Evolutionary conservation across 1,140 invertebrate species (phyloP), one percentile per base, ranked within the genome.

Genomic region (Halictus rubicundus): DNA sequence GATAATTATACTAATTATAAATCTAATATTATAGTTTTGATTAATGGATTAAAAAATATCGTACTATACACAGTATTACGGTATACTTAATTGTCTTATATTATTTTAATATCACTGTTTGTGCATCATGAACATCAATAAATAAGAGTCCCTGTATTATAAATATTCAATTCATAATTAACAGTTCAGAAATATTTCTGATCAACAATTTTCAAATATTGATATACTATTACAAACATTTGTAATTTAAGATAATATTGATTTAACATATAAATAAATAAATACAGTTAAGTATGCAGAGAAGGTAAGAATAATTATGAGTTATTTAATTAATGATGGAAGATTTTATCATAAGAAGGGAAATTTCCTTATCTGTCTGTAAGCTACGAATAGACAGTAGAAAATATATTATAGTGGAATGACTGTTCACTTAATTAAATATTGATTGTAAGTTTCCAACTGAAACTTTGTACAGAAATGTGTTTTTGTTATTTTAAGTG

Each of bases 391-490:
- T 61, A 70, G 49, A 77, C 59, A 59, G 2, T 57, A 32, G 21
- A 14, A 37, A 77, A 70, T 63, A 32, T 37, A 27, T 19, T 19
- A 77, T n/a, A 16, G 27, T 61, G 27, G 10, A 14, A n/a, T 46
- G 25, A 60, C 21, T 46, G 42, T 6, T 37, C 27, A 6, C 2
- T 60, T 32, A 49, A 25, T 9, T 68, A 69, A 61, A 57, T 72
- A 46, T 12, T 68, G 61, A 52, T 93, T 94, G 87, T 92, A 95
- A 91, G 95, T 92, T 94, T 63, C 95, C 94, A 82, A 83, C 92
- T 84, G 91, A 94, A 90, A 91, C 94, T 89, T 94, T 91, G 86
- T 93, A 93, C 93, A 90, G 79, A 87, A 88, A 78, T 91, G 92
- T 54, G 92, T 90, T 74, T 93, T 93, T 52, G 94, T 89, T 84